Conservation (phyloP, 2,888 invertebrate species). For the Caradrina kadenii region DNA sequence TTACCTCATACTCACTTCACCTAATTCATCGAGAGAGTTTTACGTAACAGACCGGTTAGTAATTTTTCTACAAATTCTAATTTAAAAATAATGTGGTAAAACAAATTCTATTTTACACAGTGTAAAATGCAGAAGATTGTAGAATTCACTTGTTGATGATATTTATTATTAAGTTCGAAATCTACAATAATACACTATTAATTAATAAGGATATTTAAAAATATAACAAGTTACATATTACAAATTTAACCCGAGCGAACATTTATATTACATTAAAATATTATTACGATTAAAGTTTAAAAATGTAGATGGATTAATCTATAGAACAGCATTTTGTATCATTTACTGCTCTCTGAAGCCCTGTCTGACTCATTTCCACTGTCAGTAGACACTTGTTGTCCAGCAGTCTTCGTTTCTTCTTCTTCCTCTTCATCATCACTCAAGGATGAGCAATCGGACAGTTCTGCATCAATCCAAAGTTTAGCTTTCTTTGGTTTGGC, state of each 20-base stretch:
- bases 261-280: constrained; percentile 27
- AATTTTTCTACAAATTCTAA: neutral
- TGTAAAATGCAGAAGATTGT: no score
- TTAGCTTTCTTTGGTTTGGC: constrained; percentile 83
- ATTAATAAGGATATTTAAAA: neutral
- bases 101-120: no score
- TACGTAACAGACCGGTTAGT: neutral
- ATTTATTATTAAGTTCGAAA: neutral
- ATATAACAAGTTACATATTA: constrained; percentile 24
- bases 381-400: constrained; percentile 77
- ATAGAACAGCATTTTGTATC: constrained; percentile 1
- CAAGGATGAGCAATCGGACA: constrained; percentile 87
- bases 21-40: no score
- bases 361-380: constrained; percentile 86
- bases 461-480: constrained; percentile 88
- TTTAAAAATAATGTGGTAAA: no score
- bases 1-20: no score
- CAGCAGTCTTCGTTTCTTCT: constrained; percentile 54
- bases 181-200: no score
- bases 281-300: neutral
- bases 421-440: constrained; percentile 83
- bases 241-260: constrained; percentile 7
- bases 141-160: neutral
- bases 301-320: neutral
- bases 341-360: constrained; percentile 68